Evolutionary conservation across 2,113 vertebrate species (phyloP).

Genomic region (Gallinago paraguaiae): DNA sequence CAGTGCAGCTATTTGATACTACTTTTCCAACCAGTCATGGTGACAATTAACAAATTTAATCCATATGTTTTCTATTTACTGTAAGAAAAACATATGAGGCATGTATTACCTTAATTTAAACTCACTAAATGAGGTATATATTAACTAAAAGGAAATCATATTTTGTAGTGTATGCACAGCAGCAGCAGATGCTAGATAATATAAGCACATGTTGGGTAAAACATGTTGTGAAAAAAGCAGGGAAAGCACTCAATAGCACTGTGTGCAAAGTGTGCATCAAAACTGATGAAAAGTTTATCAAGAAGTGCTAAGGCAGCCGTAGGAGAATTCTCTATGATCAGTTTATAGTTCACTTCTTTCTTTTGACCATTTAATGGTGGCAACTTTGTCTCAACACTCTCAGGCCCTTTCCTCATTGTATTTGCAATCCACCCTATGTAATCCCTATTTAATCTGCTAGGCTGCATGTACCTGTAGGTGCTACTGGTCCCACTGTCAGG

Average conservation of each 20-base stretch:
- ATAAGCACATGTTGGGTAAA: neutral
- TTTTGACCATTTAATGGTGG: neutral
- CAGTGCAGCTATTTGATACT: neutral
- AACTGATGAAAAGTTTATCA: neutral
- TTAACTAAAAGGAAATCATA: neutral
- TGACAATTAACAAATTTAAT: neutral
- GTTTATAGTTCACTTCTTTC: neutral
- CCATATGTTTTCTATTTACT: neutral
- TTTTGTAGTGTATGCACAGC: neutral
- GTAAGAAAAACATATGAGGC: neutral
- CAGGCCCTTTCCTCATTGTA: neutral
- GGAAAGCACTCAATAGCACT: fast-evolving
- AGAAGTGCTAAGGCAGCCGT: neutral
- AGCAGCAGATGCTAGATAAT: neutral
- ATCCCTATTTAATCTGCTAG: neutral
- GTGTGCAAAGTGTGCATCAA: neutral
- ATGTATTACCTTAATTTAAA: neutral
- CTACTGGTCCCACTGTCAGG: neutral
- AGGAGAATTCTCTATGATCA: neutral
- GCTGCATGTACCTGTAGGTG: neutral
- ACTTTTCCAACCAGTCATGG: neutral
- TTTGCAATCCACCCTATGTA: neutral
- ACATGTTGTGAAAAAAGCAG: neutral
- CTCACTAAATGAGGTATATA: neutral
- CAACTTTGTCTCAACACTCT: fast-evolving